Percentiles rank a stretch among this genome's conserved stretches.
These are phyloP conservation scores for Synanthedon tipuliformis DNA, from an alignment of 2,888 invertebrate genomes.

Conservation along the genomic window DNA sequence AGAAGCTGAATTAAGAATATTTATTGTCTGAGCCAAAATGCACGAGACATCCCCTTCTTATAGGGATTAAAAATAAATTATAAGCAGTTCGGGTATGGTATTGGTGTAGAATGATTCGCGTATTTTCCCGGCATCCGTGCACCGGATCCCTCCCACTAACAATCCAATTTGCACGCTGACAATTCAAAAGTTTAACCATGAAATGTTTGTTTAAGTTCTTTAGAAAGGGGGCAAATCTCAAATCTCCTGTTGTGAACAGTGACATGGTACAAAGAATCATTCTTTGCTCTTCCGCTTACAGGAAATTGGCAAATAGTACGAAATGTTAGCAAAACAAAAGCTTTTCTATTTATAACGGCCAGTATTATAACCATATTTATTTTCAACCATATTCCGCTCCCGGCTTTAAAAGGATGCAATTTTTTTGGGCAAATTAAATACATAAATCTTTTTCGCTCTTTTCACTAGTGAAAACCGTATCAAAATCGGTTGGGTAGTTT, in stretches of 20 bases:
- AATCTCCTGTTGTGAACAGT: neutral
- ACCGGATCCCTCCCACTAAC: constrained; percentile 15
- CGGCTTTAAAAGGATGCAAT: no score
- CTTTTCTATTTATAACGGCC: no score
- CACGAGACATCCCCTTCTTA: neutral
- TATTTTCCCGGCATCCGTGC: constrained; percentile 26
- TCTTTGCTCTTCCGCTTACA: neutral
- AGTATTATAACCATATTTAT: no score
- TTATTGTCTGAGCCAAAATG: no score
- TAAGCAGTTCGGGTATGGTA: constrained; percentile 39
- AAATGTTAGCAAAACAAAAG: no score
- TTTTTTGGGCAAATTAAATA: no score
- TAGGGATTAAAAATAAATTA: constrained; percentile 16
- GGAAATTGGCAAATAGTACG: neutral
- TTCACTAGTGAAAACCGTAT: no score
- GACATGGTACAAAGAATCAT: neutral
- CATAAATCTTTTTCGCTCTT: no score
- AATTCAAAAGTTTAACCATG: constrained; percentile 18
- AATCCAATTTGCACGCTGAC: constrained; percentile 33
- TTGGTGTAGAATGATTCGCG: constrained; percentile 42
- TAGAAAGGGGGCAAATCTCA: neutral
- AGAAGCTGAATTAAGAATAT: no score
- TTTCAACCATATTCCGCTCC: no score
- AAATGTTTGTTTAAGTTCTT: neutral
- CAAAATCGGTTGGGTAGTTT: no score